Evolutionary conservation across 2,113 vertebrate species (phyloP), one percentile per base, ranked within the genome.

Genomic region (Eclectus roratus): DNA sequence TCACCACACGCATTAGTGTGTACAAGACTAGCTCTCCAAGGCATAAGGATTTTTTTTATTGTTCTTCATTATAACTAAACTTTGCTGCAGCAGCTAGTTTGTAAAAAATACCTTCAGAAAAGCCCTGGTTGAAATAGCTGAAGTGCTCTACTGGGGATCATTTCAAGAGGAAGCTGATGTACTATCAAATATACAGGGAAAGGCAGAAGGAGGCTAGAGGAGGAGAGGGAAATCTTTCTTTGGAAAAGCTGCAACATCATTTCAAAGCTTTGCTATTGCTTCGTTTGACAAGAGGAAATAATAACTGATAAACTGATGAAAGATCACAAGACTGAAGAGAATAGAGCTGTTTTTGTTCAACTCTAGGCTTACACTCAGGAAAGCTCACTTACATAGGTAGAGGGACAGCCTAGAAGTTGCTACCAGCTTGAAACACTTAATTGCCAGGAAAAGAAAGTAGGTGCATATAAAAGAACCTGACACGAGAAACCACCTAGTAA

Each of bases 151-250:
- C 44, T 86, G 93, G 90, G 94, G 69, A 88, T 84, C 43, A 2
- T 94, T 96, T 93, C 65, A 81, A 93, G 85, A 88, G 43, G 80
- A 97, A 91, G 92, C 77, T 94, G 88, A 94, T 87, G 92, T 78
- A 81, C 80, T 92, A 61, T 72, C 83, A 92, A 88, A 92, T 81
- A 93, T 50, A 95, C 6, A 11, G 44, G 56, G 41, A 64, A 93
- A 91, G 89, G 78, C 93, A 95, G 70, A 60, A 83, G 52, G 44
- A 85, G 37, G 37, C 2, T 1, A 56, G 56, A 88, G 77, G 50
- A 91, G 73, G 83, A 84, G 88, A 89, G 65, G 66, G n/a, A 92
- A 94, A 94, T 79, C 89, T 90, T 85, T 89, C 77, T 92, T 88
- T 87, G 41, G 88, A 94, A 95, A 88, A 93, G 41, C 77, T 0